A percentile compares a stretch with the other conserved stretches of the same genome.
phyloP scores from a whole-genome alignment of 2,797 vertebrate species.

The Erpetoichthys calabaricus region DNA sequence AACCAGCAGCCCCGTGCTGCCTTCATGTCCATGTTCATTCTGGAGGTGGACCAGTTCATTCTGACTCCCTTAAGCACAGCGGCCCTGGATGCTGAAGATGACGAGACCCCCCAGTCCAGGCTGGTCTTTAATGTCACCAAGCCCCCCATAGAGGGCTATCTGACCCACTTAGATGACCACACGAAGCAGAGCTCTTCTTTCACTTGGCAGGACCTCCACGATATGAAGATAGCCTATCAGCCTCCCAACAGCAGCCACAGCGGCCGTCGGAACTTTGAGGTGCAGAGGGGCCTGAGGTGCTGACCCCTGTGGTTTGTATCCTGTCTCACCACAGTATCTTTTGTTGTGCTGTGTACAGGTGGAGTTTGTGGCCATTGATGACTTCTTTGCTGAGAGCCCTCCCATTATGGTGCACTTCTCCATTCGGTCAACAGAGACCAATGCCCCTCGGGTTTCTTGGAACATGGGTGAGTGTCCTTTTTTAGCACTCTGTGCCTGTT shows the following conservation, averaged over 20 bases:
- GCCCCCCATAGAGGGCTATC: conserved; percentile 29
- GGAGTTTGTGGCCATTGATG: conserved; percentile 60
- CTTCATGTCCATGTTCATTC: conserved; percentile 48
- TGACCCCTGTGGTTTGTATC: not conserved
- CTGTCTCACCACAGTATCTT: too few species aligned
- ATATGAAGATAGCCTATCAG: conserved; percentile 63
- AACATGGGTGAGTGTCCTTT: conserved; percentile 35
- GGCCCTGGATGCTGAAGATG: conserved; percentile 41
- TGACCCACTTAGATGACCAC: conserved; percentile 48
- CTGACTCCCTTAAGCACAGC: conserved; percentile 40
- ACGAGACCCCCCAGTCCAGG: conserved; percentile 36
- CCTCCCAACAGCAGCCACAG: conserved; percentile 45
- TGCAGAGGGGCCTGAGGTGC: conserved; percentile 12
- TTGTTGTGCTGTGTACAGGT: conserved; percentile 30
- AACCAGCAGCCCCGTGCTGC: conserved; percentile 43
- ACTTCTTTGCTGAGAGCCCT: conserved; percentile 34
- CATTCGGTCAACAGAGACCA: conserved; percentile 42
- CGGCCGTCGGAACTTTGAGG: conserved; percentile 55
- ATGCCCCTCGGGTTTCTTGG: conserved; percentile 48
- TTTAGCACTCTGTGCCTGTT: not conserved
- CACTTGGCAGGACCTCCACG: conserved; percentile 45
- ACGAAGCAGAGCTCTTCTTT: conserved; percentile 43
- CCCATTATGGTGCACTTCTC: conserved; percentile 52
- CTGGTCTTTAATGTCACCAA: conserved; percentile 38
- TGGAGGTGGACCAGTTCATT: conserved; percentile 61